Base-by-base conservation (phyloP, 1,140 invertebrate species). In the Bombus fervidus region DNA sequence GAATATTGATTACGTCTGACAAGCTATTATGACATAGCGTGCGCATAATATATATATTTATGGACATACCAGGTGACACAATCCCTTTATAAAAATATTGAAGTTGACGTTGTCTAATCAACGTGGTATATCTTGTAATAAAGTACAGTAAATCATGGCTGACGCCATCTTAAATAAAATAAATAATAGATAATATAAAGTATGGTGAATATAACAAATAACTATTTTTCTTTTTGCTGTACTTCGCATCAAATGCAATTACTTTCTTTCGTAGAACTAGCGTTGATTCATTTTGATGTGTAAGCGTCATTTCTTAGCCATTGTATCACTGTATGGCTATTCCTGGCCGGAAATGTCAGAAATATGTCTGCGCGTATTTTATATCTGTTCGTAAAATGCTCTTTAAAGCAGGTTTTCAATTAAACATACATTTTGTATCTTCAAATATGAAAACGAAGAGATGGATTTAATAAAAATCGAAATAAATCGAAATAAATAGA, bases 321-420 rank as follows among this genome's bases (percentile, higher is more conserved):
- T 59, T 64, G 37, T 59, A 64, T 87, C 66, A 81, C 43, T 37
- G 1, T 22, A 22, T 18, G 77, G 25, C 25, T 87, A 86, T 86
- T 84, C 72, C 69, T 77, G 41, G 5, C 22, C 31, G 37, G n/a
- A 73, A 78, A 71, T 66, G 12, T 80, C 1, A 39, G 75, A n/a
- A 77, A 39, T 25, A 47, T 25, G n/a, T 74, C 4, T 25, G 9
- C 12, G 9, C 5, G 5, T 43, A 43, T 28, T 47, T 43, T 12
- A 13, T 22, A 74, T 53, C 13, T 12, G 22, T 53, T 68, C 18
- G 8, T 31, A 25, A 34, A 74, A 74, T 72, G 6, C 28, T 28
- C 13, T n/a, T 39, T 39, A 22, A 39, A 39, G 39, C 3, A 41
- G 1, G 1, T 71, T 71, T 41, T 37, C 5, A 4, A 22, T 12